These are phyloP conservation scores for Anarsia innoxiella DNA, from an alignment of 2,888 invertebrate genomes.

Conservation along the genomic window DNA sequence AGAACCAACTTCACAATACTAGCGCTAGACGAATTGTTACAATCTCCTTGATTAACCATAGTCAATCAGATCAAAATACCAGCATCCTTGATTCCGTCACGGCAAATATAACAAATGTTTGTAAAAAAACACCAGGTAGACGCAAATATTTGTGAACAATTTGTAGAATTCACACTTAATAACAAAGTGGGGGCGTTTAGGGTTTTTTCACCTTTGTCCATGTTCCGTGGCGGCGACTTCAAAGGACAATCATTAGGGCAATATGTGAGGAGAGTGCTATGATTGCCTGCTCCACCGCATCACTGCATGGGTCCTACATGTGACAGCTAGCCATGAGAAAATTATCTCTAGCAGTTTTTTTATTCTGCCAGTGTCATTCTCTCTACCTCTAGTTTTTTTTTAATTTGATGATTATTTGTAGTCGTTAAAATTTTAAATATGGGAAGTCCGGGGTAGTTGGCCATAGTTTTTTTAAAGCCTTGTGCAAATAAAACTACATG, in stretches of 20 bases:
- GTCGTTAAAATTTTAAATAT: too few relatives aligned
- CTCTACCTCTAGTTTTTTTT: too few relatives aligned
- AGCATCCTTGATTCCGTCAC: slow-evolving; percentile 57
- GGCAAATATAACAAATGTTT: slow-evolving; percentile 57
- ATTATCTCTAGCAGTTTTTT: slow-evolving; percentile 3
- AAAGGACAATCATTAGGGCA: slow-evolving; percentile 57
- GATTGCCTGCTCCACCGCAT: too few relatives aligned
- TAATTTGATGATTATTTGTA: too few relatives aligned
- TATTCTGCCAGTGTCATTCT: too few relatives aligned
- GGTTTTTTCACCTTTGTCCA: slow-evolving; percentile 39
- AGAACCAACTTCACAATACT: too few relatives aligned
- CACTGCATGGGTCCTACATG: slow-evolving; percentile 41
- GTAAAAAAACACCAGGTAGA: slow-evolving; percentile 66
- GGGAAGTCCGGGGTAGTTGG: too few relatives aligned
- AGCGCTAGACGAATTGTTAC: too few relatives aligned
- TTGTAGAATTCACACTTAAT: slow-evolving; percentile 73
- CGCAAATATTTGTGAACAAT: slow-evolving; percentile 74
- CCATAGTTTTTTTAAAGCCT: too few relatives aligned
- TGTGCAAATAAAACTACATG: too few relatives aligned
- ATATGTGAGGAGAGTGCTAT: slow-evolving; percentile 42
- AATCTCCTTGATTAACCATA: slow-evolving; percentile 45
- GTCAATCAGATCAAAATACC: slow-evolving; percentile 51
- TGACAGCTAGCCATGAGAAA: slow-evolving; percentile 35
- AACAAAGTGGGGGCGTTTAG: slow-evolving; percentile 53
- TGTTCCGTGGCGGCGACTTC: slow-evolving; percentile 38